These are phyloP conservation scores for Pecten maximus DNA, from an alignment of 2,888 invertebrate species.

Conservation along the genomic window DNA sequence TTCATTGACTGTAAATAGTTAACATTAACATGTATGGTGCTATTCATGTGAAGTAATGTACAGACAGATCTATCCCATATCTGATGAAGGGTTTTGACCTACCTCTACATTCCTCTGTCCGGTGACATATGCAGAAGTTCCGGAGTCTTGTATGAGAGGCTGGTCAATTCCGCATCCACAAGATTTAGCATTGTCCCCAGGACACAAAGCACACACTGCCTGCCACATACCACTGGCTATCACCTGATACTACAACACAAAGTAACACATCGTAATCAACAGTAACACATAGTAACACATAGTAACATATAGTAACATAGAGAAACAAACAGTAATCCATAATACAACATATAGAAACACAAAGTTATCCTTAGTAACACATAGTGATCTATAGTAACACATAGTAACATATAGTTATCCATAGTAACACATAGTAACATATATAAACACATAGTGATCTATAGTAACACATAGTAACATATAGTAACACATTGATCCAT, in stretches of 20 bases:
- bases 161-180: constrained; percentile 35
- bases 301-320: constrained; percentile 39
- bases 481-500: not conserved
- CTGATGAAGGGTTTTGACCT: not conserved
- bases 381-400: too few relatives aligned
- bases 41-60: not conserved
- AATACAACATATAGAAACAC: constrained; percentile 84
- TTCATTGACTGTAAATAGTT: not conserved
- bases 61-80: not conserved
- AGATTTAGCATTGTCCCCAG: constrained; percentile 18
- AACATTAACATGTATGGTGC: not conserved
- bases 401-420: too few relatives aligned
- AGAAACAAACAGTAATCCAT: not conserved
- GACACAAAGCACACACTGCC: constrained; percentile 86
- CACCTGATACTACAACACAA: constrained; percentile 89
- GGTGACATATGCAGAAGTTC: not conserved
- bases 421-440: too few relatives aligned
- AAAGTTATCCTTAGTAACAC: too few relatives aligned
- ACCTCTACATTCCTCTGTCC: constrained; percentile 42
- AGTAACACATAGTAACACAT: constrained; percentile 84
- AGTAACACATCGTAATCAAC: not conserved
- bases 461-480: not conserved
- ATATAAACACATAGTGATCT: constrained; percentile 67
- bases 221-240: constrained; percentile 92
- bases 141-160: not conserved